Percentiles rank a stretch among this genome's conserved stretches.
Evolutionary conservation across 2,113 vertebrate species (phyloP).

Genomic region (Pterophyllum scalare): DNA sequence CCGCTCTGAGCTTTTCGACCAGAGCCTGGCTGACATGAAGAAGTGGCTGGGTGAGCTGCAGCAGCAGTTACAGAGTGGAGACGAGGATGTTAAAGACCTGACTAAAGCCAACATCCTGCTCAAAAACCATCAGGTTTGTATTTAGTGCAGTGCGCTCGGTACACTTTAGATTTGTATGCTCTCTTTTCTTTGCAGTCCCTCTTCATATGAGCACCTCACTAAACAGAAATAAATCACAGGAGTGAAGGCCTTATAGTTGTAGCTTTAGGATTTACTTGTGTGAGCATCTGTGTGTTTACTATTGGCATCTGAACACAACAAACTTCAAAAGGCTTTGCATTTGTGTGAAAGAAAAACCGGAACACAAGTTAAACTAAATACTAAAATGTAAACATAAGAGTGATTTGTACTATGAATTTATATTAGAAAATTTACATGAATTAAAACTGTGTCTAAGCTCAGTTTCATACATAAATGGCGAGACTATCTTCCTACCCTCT

Average conservation of each 20-base stretch:
- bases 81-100: conserved; percentile 89
- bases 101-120: conserved; percentile 91
- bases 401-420: conserved; percentile 6
- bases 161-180: not conserved
- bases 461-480: conserved; percentile 1
- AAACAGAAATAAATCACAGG: not conserved
- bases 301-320: conserved; percentile 5
- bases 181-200: not conserved
- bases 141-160: not conserved
- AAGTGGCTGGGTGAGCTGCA: conserved; percentile 86
- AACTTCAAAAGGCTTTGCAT: not conserved
- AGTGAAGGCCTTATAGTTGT: not conserved
- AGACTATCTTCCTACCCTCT: conserved; percentile 18
- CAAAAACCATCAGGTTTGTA: conserved; percentile 88
- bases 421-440: not conserved
- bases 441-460: conserved; percentile 1
- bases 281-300: conserved; percentile 8
- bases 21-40: conserved; percentile 86
- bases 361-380: not conserved
- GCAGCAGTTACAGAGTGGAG: conserved; percentile 82
- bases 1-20: conserved; percentile 87
- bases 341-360: conserved; percentile 4
- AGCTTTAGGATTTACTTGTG: conserved; percentile 16
- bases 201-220: not conserved
- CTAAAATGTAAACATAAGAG: not conserved